These are phyloP conservation scores for Halcyon smyrnensis DNA, from an alignment of 2,797 vertebrate species.

Conservation along the genomic window DNA sequence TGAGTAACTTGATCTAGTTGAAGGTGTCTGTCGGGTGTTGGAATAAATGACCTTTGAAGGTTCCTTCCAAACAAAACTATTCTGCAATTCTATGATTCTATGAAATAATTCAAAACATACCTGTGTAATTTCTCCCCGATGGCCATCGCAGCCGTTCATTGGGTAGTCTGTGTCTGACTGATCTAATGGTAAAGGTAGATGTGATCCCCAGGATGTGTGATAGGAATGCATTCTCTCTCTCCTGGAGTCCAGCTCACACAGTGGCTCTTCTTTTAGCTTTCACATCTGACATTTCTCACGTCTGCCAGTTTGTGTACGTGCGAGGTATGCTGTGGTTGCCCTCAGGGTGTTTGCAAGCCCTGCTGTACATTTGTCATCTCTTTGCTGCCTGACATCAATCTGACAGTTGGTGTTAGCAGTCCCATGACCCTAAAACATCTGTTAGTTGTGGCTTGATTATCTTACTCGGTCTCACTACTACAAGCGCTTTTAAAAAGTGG, in stretches of 20 bases:
- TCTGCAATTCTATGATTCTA: background rate
- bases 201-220: background rate
- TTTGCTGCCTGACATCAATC: background rate
- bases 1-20: background rate
- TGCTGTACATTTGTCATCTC: background rate
- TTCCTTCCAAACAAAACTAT: background rate
- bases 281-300: background rate
- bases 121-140: background rate
- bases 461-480: background rate
- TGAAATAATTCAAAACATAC: background rate
- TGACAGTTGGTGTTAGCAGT: background rate
- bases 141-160: background rate
- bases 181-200: background rate
- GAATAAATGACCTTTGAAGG: background rate
- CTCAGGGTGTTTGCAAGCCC: background rate
- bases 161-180: background rate
- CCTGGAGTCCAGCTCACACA: too few relatives aligned
- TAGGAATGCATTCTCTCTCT: background rate
- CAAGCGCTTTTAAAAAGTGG: background rate
- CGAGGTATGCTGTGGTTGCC: rapidly evolving
- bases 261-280: background rate
- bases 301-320: background rate
- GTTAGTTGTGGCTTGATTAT: background rate
- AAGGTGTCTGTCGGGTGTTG: background rate
- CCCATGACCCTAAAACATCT: background rate